Conservation (phyloP, 2,113 vertebrate genomes). For the Phylloscopus trochiloides region DNA sequence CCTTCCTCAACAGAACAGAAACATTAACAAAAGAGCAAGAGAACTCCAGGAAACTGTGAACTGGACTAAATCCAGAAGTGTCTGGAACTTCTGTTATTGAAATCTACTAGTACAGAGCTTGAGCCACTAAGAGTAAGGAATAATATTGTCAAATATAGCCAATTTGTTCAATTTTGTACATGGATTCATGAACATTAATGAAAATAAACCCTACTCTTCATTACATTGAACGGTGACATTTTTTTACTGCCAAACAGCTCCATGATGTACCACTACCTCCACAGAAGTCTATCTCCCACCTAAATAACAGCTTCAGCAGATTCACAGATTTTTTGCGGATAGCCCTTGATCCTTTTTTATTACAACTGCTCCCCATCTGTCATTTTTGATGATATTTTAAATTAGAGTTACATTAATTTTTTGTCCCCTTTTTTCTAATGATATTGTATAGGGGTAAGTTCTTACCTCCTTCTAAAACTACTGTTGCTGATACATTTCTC, state of each 20-base stretch:
- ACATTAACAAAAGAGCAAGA: not conserved
- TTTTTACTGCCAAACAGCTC: not conserved
- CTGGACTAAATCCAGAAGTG: not conserved
- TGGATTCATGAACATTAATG: not conserved
- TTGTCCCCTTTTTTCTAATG: not conserved
- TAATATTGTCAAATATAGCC: not conserved
- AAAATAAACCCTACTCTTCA: not conserved
- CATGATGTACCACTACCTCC: not conserved
- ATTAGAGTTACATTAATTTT: not conserved
- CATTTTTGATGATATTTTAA: not conserved
- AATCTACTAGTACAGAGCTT: not conserved
- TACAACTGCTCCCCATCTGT: not conserved
- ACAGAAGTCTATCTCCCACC: not conserved
- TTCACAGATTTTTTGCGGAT: not conserved
- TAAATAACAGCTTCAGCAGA: not conserved
- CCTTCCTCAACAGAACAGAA: not conserved
- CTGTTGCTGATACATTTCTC: not conserved
- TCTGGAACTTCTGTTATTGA: not conserved
- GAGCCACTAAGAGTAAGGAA: not conserved
- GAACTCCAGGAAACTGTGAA: not conserved
- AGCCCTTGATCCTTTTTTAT: not conserved
- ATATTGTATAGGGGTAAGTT: not conserved
- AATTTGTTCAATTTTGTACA: not conserved
- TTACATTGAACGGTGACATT: not conserved
- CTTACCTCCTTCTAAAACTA: not conserved